Evolutionary conservation across 2,113 vertebrate species (phyloP).

Genomic region (Urocolius indicus): DNA sequence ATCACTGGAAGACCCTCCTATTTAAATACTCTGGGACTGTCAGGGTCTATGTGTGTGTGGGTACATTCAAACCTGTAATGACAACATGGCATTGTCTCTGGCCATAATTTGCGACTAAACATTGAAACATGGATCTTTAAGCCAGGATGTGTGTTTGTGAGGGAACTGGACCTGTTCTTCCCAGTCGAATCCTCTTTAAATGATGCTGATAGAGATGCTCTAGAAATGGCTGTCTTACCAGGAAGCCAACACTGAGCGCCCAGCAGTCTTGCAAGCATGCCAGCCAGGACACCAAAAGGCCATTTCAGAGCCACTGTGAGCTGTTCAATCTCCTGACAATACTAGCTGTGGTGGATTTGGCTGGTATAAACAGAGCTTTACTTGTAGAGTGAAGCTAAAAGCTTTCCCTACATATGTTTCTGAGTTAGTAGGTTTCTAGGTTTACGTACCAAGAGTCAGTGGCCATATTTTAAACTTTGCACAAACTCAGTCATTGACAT

Average conservation of each 20-base stretch:
- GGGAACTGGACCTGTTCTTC: background rate
- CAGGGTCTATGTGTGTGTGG: background rate
- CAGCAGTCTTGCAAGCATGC: background rate
- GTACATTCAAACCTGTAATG: background rate
- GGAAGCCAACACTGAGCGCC: background rate
- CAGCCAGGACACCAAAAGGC: too few relatives aligned
- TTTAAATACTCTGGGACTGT: background rate
- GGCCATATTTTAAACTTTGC: background rate
- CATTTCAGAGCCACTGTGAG: background rate
- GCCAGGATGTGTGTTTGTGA: background rate
- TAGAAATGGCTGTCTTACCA: background rate
- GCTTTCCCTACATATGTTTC: background rate
- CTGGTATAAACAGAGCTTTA: background rate
- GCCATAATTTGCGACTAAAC: background rate
- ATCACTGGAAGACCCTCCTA: background rate
- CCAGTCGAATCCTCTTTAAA: background rate
- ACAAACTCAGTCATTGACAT: background rate
- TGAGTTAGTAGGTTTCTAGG: background rate
- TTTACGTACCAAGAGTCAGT: background rate
- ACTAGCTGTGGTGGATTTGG: background rate
- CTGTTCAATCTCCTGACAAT: background rate
- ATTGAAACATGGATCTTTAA: background rate
- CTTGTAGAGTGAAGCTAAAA: background rate
- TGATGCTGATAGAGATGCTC: background rate
- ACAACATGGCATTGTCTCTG: background rate